Percentiles rank a stretch among this genome's conserved stretches.
phyloP scores from a whole-genome alignment of 2,113 vertebrate species.

The Oncorhynchus keta region DNA sequence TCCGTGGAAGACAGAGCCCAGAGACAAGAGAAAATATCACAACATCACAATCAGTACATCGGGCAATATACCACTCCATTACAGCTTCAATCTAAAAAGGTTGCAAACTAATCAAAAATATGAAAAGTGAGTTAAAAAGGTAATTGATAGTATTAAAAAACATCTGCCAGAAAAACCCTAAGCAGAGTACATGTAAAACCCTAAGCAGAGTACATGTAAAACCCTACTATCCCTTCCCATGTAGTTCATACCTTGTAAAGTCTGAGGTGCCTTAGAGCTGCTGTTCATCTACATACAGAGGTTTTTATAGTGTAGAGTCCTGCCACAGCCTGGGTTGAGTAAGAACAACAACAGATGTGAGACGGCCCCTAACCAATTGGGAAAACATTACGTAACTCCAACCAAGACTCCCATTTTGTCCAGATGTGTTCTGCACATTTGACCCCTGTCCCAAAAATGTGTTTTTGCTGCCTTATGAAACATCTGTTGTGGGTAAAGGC shows the following conservation, averaged over 20 bases:
- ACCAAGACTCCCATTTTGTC: conserved; percentile 31
- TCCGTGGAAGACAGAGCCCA: conserved; percentile 15
- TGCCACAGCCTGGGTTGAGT: conserved; percentile 45
- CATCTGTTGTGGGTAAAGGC: conserved; percentile 14
- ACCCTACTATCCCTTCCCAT: not conserved
- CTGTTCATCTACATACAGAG: conserved; percentile 17
- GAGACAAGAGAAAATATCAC: not conserved
- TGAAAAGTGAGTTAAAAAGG: not conserved
- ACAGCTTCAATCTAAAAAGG: not conserved
- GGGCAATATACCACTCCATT: not conserved
- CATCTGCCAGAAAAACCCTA: not conserved
- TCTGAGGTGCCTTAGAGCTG: conserved; percentile 34
- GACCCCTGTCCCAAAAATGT: conserved; percentile 7
- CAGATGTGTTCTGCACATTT: conserved; percentile 24
- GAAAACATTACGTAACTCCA: conserved; percentile 60
- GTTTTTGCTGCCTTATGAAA: conserved; percentile 38
- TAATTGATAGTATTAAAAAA: too few relatives aligned
- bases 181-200: not conserved
- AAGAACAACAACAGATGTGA: conserved; percentile 45
- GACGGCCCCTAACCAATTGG: conserved; percentile 49
- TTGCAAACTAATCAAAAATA: not conserved
- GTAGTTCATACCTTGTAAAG: conserved; percentile 51
- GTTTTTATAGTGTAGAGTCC: conserved; percentile 43
- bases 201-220: not conserved
- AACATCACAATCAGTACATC: not conserved